phyloP scores from a whole-genome alignment of 2,113 vertebrate species.

The Strix aluco region DNA sequence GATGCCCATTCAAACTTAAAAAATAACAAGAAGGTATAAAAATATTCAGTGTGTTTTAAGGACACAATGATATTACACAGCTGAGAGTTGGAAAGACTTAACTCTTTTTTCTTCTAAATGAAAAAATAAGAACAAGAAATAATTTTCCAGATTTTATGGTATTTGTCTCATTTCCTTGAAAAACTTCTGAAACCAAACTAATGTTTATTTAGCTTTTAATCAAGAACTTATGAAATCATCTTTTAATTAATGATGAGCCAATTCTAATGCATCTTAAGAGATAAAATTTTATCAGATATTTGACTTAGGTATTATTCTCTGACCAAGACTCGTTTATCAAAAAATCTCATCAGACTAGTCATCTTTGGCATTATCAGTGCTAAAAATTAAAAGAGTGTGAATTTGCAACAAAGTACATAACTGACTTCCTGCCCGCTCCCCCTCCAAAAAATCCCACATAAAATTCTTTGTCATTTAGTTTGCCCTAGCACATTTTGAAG shows the following conservation, averaged over 20 bases:
- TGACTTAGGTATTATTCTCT: not conserved
- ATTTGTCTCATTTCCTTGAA: not conserved
- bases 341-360: not conserved
- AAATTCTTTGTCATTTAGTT: not conserved
- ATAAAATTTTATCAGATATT: not conserved
- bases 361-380: not conserved
- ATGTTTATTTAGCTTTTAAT: not conserved
- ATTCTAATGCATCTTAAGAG: not conserved
- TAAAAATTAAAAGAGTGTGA: not conserved
- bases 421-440: not conserved
- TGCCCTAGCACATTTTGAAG: not conserved
- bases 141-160: not conserved
- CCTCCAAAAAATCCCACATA: fast-evolving
- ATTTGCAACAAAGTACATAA: not conserved
- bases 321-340: not conserved
- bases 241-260: not conserved
- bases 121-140: not conserved
- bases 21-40: not conserved
- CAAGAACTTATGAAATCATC: not conserved
- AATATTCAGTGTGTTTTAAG: not conserved
- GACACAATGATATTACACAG: not conserved
- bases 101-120: not conserved
- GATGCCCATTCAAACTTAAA: slow-evolving; percentile 1
- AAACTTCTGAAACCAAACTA: not conserved
- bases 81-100: not conserved